phyloP scores from a whole-genome alignment of 2,113 vertebrate species.

The Ctenomys sociabilis region DNA sequence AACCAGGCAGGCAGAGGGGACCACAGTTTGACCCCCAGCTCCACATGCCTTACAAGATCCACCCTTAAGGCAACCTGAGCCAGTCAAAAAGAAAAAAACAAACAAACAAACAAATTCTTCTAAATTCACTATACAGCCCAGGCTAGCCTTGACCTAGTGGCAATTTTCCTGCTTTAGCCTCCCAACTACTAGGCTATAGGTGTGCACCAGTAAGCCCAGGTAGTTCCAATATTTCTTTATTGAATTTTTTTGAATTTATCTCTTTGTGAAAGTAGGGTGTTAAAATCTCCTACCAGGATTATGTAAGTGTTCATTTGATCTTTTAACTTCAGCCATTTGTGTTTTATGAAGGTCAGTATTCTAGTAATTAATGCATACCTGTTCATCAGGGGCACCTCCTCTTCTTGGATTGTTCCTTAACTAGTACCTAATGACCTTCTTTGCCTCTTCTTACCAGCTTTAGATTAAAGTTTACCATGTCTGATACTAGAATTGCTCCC shows the following conservation, averaged over 20 bases:
- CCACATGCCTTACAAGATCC: too few relatives aligned
- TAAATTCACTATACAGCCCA: not conserved
- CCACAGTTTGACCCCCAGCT: too few relatives aligned
- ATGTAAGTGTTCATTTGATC: not conserved
- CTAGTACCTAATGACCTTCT: not conserved
- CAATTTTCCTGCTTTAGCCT: not conserved
- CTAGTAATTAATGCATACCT: not conserved
- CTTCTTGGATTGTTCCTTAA: not conserved
- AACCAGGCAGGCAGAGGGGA: too few relatives aligned
- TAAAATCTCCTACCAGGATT: not conserved
- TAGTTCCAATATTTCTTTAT: too few relatives aligned
- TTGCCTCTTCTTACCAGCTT: not conserved
- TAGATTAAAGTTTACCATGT: not conserved
- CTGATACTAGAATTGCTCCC: not conserved
- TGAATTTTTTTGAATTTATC: too few relatives aligned
- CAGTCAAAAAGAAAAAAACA: too few relatives aligned
- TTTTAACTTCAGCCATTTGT: not conserved
- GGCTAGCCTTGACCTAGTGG: not conserved
- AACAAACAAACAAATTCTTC: too few relatives aligned
- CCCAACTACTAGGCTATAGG: too few relatives aligned
- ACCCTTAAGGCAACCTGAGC: too few relatives aligned
- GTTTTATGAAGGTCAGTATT: not conserved
- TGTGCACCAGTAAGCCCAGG: too few relatives aligned
- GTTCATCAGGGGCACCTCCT: not conserved
- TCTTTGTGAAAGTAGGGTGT: not conserved